Evolutionary conservation across 2,113 vertebrate genomes (phyloP), one percentile per base, ranked within the genome.

Genomic region (Furnarius figulus): DNA sequence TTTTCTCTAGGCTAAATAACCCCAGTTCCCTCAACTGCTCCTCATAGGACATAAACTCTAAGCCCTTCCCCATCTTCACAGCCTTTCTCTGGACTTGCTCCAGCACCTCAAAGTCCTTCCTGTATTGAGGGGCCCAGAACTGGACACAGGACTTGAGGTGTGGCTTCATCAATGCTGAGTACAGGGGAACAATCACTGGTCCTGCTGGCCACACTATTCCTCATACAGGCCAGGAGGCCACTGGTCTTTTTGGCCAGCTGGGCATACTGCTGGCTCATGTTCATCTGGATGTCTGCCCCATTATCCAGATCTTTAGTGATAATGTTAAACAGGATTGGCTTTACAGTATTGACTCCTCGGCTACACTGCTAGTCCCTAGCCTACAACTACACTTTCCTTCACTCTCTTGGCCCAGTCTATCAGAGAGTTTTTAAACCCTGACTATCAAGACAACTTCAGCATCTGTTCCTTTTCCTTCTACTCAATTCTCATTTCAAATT

Each of bases 361-460:
- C 4, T 37, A 68, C 16, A 50, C 9, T 1, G 0, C 3, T 15
- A 19, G 23, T 66, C 11, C 12, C 33, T 52, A 39, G 33, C 9
- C 35, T 67, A 31, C 79, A 55, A 13, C 8, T 20, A 39, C 33
- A 42, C 13, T 61, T 73, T n/a, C 3, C 16, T 62, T 16, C 37
- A 46, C 15, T 47, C 15, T 50, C 44, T 52, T 8, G 3, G 25
- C 4, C 23, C 31, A 55, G 39, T 3, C 3, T 53, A 76, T 71
- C n/a, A 35, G 55, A 12, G 7, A 24, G 7, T 37, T 66, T 72
- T 77, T 28, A 9, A 42, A 58, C 2, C 3, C 4, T 67, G 3
- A 11, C 28, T 52, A 11, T 40, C 24, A 35, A 61, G 56, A 76
- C 23, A 56, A 22, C 5, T 81, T 42, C 40, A 76, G 8, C 3